phyloP scores from a whole-genome alignment of 2,113 vertebrate species.

The Scopus umbretta region DNA sequence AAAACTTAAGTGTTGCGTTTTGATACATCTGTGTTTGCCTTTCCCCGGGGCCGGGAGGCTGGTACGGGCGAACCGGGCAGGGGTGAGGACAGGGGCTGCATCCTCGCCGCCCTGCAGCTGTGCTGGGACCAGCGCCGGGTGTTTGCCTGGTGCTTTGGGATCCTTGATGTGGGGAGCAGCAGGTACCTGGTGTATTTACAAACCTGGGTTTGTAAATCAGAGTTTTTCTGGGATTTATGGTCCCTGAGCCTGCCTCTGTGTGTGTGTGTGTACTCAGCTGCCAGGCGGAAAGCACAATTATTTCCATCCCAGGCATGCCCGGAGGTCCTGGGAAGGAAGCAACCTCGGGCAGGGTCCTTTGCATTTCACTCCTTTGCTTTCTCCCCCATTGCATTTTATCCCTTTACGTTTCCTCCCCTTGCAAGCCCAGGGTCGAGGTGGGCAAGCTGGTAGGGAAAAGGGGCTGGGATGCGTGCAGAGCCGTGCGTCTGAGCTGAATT shows the following conservation, averaged over 20 bases:
- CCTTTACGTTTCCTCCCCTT: background rate
- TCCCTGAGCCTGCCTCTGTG: background rate
- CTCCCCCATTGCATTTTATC: background rate
- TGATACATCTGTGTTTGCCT: rapidly evolving
- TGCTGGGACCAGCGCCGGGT: rapidly evolving
- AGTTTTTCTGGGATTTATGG: background rate
- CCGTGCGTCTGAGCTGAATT: rapidly evolving
- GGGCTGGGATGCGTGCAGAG: background rate
- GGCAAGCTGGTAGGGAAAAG: background rate
- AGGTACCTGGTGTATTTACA: rapidly evolving
- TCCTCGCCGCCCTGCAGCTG: rapidly evolving
- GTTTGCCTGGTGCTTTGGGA: background rate
- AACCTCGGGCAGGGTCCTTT: background rate
- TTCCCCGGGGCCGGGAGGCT: rapidly evolving
- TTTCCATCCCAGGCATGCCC: background rate
- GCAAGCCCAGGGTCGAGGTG: rapidly evolving
- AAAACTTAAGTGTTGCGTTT: rapidly evolving
- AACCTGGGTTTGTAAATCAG: background rate
- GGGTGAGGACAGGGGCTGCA: background rate
- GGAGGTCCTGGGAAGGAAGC: rapidly evolving
- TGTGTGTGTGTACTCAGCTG: rapidly evolving
- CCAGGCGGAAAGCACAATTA: rapidly evolving
- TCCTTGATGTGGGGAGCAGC: background rate
- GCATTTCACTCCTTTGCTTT: background rate
- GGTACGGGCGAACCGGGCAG: rapidly evolving